Conservation (phyloP, 2,113 vertebrate species). For the Oxyura jamaicensis region DNA sequence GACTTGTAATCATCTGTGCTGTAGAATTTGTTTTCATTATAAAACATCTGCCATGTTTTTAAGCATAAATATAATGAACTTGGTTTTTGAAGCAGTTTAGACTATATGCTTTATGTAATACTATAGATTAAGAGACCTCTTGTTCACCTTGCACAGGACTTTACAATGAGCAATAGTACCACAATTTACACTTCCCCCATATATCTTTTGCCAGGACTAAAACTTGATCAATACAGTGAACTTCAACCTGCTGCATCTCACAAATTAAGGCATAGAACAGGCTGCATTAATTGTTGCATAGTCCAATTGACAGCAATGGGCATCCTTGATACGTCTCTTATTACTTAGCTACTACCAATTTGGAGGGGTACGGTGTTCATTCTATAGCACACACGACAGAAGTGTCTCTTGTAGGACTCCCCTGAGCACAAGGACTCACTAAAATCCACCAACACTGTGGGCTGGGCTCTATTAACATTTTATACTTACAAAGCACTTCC, state of each 20-base stretch:
- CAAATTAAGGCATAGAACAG: background rate
- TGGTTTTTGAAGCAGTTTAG: background rate
- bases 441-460: background rate
- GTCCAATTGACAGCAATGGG: background rate
- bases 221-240: conserved; percentile 23
- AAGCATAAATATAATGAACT: background rate
- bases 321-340: background rate
- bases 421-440: background rate
- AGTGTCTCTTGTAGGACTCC: background rate
- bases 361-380: background rate
- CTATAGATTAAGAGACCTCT: background rate
- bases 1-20: background rate
- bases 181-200: background rate
- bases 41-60: background rate
- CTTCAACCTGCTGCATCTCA: background rate
- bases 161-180: background rate
- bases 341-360: background rate
- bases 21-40: background rate
- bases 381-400: background rate
- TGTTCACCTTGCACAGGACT: background rate
- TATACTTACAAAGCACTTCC: background rate
- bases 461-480: background rate
- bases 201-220: background rate
- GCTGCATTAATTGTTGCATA: background rate
- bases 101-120: background rate